Evolutionary conservation across 2,797 vertebrate species (phyloP), one percentile per base, ranked within the genome.

Genomic region (Glyptemys insculpta): DNA sequence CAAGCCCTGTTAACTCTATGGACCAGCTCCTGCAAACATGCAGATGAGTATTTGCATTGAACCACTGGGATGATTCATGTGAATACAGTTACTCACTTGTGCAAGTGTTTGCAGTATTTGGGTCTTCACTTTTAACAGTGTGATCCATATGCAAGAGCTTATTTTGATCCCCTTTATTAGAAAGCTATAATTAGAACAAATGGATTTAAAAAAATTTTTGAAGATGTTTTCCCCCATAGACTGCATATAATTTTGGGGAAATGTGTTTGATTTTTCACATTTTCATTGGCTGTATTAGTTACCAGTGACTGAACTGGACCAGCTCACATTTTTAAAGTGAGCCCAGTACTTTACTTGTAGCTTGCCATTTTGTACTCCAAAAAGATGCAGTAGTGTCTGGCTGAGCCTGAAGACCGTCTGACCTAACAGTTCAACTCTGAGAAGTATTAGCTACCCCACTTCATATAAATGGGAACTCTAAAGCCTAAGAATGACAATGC

Each of bases 401-500:
- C 29, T 15, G 57, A 59, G 57, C 29, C 57, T 15, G 34, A 65
- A 90, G 74, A 50, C 21, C 82, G 31, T 86, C 68, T 85, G 41
- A 57, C n/a, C 88, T 53, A 80, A 88, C 3, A 81, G 76, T 88
- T 90, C 62, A 27, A 44, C 94, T 93, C 59, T 90, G 72, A 91
- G 79, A 94, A 95, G 80, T 88, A 47, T 52, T 49, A 78, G 12
- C 29, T 59, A 59, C 57, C 57, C 57, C 57, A 59, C 14, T 31
- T 34, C 29, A 31, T 31, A 15, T 59, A 59, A 29, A 31, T 15
- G 27, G 29, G 57, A 78, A 65, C 25, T 78, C 85, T 79, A 21
- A 83, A 91, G 49, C n/a, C 2, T 34, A 90, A 50, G 79, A 8
- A 74, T 5, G 65, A 68, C 37, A 18, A 90, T 76, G 16, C 7